A percentile compares a stretch with the other conserved stretches of the same genome.
Conservation (phyloP, 2,113 vertebrate species). For the Anarrhichthys ocellatus region DNA sequence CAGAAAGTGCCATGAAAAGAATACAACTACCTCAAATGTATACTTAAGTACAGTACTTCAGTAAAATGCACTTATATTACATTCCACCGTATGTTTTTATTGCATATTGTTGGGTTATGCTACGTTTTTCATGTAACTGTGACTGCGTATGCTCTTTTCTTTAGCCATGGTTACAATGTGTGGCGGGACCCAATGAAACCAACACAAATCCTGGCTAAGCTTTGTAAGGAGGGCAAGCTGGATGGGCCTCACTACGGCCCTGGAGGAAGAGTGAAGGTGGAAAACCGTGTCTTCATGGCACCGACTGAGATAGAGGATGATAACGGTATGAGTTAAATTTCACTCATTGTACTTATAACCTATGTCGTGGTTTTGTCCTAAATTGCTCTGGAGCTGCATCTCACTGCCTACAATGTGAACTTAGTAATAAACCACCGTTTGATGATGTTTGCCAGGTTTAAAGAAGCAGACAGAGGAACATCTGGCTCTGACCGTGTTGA, state of each 20-base stretch:
- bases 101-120: not conserved
- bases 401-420: not conserved
- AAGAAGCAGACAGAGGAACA: conserved; percentile 95
- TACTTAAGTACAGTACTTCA: not conserved
- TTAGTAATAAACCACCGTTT: not conserved
- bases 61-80: not conserved
- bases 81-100: not conserved
- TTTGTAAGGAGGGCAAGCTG: conserved; percentile 95
- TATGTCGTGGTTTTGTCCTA: not conserved
- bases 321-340: conserved; percentile 86
- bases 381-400: not conserved
- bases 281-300: conserved; percentile 92
- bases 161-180: conserved; percentile 96
- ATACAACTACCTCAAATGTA: not conserved
- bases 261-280: conserved; percentile 92
- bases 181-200: conserved; percentile 98
- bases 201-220: conserved; percentile 91
- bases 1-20: not conserved
- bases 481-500: conserved; percentile 89
- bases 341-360: not conserved
- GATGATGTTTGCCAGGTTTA: conserved; percentile 83
- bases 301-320: conserved; percentile 95
- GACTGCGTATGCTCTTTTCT: not conserved
- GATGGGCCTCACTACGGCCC: conserved; percentile 95
- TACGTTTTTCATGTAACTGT: not conserved